Percentiles rank a stretch among this genome's conserved stretches.
Evolutionary conservation across 2,113 vertebrate species (phyloP).

Genomic region (Odocoileus hemionus): DNA sequence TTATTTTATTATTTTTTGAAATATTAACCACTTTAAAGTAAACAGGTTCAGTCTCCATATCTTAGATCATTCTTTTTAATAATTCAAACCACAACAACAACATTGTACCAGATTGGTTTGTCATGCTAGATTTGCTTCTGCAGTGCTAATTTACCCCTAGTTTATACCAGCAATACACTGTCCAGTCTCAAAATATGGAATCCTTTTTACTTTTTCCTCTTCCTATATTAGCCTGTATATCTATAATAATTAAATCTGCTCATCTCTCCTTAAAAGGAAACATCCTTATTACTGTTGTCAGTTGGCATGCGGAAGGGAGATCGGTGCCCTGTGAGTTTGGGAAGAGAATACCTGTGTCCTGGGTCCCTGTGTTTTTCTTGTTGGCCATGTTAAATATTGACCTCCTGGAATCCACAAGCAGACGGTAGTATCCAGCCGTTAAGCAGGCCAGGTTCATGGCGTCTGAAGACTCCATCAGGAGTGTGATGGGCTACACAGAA

Average conservation of each 20-base stretch:
- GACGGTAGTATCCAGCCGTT: constrained; percentile 96
- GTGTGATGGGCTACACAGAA: constrained; percentile 91
- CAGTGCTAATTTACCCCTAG: not conserved
- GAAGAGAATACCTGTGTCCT: constrained; percentile 82
- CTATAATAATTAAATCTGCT: not conserved
- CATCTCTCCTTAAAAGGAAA: not conserved
- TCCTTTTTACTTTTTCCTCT: not conserved
- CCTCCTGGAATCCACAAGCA: constrained; percentile 95
- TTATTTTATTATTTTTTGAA: not conserved
- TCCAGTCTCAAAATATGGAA: not conserved
- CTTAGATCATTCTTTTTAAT: not conserved
- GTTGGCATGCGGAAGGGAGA: not conserved
- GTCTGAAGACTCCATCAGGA: constrained; percentile 97
- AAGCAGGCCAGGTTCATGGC: constrained; percentile 99
- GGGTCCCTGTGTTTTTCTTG: constrained; percentile 86
- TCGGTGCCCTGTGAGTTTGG: not conserved
- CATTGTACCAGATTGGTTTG: not conserved
- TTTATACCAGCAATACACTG: not conserved
- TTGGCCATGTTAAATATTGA: constrained; percentile 98
- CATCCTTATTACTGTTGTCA: not conserved
- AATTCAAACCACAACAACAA: not conserved
- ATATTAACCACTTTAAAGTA: not conserved
- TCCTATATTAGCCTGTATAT: not conserved
- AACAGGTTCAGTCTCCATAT: not conserved
- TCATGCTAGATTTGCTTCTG: not conserved